Base-by-base conservation (phyloP, 1,140 invertebrate species). In the Atta colombica region DNA sequence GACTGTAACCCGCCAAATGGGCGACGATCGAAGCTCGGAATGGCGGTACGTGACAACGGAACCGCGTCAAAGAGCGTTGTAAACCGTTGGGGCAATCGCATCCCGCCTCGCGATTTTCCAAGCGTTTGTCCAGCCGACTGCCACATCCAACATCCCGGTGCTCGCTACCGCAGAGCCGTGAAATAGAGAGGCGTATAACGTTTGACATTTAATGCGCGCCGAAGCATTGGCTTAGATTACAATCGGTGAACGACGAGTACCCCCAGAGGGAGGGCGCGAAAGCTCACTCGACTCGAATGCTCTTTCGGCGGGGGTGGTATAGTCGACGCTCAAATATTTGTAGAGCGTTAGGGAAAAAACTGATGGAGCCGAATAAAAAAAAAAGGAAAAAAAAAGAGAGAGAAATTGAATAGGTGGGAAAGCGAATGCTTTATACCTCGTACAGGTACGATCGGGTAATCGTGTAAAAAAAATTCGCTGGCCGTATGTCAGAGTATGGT, bases 161-260 rank as follows among this genome's bases (percentile, higher is more conserved):
- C 49, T 60, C 86, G 80, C 74, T 53, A 88, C 65, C 81, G 86
- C 75, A 53, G 53, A 81, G 45, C 78, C 86, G 51, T 78, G 90
- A 88, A 89, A 91, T 80, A 87, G 71, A 91, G 80, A 74, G 61
- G 63, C 87, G 87, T 89, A 92, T 89, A 91, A 92, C 90, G 90
- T 93, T 93, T 93, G 90, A 92, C 92, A 93, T 92, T 93, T 93
- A 93, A 92, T 93, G 90, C 91, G 82, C 87, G 66, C 77, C 88
- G 87, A 89, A 85, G 77, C 86, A 90, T 91, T 87, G 89, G 91
- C 87, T 91, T 91, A 91, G 89, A 91, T 91, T 90, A 91, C 89
- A 89, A 91, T 90, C 90, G 89, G 77, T 81, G 89, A 90, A 87
- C 90, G 63, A 74, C 78, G 90, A 91, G 90, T 89, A 88, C 87